Evolutionary conservation across 2,113 vertebrate genomes (phyloP), one percentile per base, ranked within the genome.

Genomic region (Daubentonia madagascariensis): DNA sequence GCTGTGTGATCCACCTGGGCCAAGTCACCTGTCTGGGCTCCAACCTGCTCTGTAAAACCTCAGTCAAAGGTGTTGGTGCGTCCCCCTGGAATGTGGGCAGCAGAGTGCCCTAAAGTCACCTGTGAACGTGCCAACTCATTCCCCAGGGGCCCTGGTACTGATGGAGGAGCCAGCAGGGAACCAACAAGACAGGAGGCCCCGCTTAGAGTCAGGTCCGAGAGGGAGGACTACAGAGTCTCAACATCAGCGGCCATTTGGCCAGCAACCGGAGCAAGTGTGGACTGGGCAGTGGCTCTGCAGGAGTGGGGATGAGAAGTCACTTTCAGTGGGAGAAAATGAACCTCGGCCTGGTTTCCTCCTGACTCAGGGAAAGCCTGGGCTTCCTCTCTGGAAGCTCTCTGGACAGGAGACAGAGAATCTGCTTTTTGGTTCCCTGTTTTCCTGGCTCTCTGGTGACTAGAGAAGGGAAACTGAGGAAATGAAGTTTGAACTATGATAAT

Each of bases 401-500:
- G 79, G 50, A 96, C 89, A 81, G 25, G 52, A 91, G 2, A 91
- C 8, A 75, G 68, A 94, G 95, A 87, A 22, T 57, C 67, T 79
- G 63, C 80, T 84, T 70, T 95, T 68, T 72, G 2, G 5, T n/a
- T 93, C 48, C 80, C 83, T 37, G n/a, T 65, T 75, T 86, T 54
- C 61, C 45, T 43, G 80, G 4, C 45, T 61, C 96, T 89, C 91
- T 13, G 11, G 30, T 40, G 10, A 63, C 1, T 9, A 70, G 52
- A 25, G n/a, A 28, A 48, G 48, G 72, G 32, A 93, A 23, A 17
- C 37, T 32, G 5, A 89, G 52, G 30, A 91, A 30, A 59, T 80
- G 65, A 95, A 93, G 93, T 95, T 96, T 93, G 93, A 94, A 73
- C 68, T 80, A 12, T 37, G 91, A 76, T 90, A 52, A 50, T 54